Evolutionary conservation across 1,140 invertebrate species (phyloP), one percentile per base, ranked within the genome.

Genomic region (Eurosta solidaginis): DNA sequence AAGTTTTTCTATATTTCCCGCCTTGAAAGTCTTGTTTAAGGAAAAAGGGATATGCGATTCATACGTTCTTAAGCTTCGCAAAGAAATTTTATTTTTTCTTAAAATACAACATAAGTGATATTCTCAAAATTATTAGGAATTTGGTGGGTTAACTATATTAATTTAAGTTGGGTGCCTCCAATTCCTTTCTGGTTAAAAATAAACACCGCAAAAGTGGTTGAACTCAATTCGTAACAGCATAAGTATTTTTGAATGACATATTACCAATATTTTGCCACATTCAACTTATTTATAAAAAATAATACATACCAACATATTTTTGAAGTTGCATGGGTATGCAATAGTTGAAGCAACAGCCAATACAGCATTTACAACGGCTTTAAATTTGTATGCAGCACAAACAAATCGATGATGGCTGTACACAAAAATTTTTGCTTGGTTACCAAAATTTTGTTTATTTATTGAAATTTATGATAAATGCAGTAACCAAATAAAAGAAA

Each of bases 341-440:
- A 3, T 2, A 6, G 36, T 20, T 68, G 59, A 42, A 68, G 59
- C 59, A 68, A 68, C 59, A 68, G 59, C 36, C 59, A 68, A 40
- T 68, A 33, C 59, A 68, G 7, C 40, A 42, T 25, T 40, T 12
- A n/a, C 9, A 7, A 42, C 22, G n/a, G 7, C 17, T 40, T 14
- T 25, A 52, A 6, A 52, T 22, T 22, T 25, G 4, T 22, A 22
- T 52, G 0, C 22, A 22, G 25, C 22, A 12, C 54, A 9, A 59
- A 33, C 54, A 59, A n/a, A 33, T 33, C 33, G 59, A 9, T 68
- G 59, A 33, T 68, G 59, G 59, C 40, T 68, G 59, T 33, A 17
- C 59, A 68, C 59, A 68, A n/a, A n/a, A 68, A 40, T 68, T 68
- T 68, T 68, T 68, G 59, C 59, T 42, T 68, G 40, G 59, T 68